These are phyloP conservation scores for Linepithema humile DNA, from an alignment of 1,140 invertebrate species.

Conservation along the genomic window DNA sequence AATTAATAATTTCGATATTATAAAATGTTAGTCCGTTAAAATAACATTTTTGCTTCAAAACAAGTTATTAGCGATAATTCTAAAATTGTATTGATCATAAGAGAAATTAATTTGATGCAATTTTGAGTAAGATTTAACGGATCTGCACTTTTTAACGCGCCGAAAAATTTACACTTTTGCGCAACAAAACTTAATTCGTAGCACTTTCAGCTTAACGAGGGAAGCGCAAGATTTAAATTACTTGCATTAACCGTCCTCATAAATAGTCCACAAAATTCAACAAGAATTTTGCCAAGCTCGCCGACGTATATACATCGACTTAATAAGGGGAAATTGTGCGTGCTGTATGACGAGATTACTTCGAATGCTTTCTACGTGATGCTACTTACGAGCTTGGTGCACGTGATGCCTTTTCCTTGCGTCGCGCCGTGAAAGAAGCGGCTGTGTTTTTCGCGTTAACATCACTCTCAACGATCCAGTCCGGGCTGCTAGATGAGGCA, in stretches of 20 bases:
- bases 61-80: no score
- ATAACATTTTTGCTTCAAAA: background rate
- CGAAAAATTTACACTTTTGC: background rate
- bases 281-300: slow-evolving; percentile 2
- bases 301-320: background rate
- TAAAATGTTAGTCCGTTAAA: background rate
- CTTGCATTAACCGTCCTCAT: slow-evolving; percentile 9
- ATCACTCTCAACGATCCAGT: slow-evolving; percentile 94
- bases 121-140: background rate
- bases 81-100: no score
- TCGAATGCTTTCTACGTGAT: slow-evolving; percentile 5
- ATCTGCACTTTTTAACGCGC: background rate
- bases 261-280: slow-evolving; percentile 8
- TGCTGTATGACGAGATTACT: background rate
- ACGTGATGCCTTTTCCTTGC: slow-evolving; percentile 85
- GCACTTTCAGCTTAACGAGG: background rate
- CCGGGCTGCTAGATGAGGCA: slow-evolving; percentile 89
- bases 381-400: slow-evolving; percentile 76
- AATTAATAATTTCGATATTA: background rate
- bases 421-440: slow-evolving; percentile 93
- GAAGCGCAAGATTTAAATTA: slow-evolving; percentile 13
- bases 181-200: background rate
- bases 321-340: slow-evolving; percentile 8
- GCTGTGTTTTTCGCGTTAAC: slow-evolving; percentile 92
- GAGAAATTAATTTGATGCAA: background rate